Evolutionary conservation across 2,113 vertebrate genomes (phyloP).

Genomic region (Nicator chloris): DNA sequence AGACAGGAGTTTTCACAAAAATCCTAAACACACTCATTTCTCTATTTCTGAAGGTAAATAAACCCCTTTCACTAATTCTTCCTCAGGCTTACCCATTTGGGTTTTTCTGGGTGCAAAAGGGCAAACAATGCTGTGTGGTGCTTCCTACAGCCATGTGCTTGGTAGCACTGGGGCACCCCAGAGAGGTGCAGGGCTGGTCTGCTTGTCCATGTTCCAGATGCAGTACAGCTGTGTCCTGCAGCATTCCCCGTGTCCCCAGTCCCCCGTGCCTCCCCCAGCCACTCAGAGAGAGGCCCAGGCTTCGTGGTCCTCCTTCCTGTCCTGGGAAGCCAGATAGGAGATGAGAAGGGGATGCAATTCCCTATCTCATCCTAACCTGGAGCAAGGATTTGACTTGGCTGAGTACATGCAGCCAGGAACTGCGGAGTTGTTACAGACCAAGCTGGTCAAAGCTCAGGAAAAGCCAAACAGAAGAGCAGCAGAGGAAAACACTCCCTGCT

Average conservation of each 20-base stretch:
- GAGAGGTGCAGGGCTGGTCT: background rate
- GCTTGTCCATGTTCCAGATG: background rate
- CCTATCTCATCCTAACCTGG: background rate
- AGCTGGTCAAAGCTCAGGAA: background rate
- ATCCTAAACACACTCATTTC: background rate
- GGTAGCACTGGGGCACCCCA: accelerated
- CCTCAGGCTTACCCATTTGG: background rate
- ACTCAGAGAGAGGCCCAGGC: background rate
- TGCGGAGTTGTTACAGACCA: background rate
- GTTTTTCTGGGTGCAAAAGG: background rate
- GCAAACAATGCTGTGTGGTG: background rate
- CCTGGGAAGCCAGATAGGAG: background rate
- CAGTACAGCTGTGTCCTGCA: background rate
- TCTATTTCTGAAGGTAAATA: background rate
- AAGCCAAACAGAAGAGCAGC: background rate
- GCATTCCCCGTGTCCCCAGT: too few relatives aligned
- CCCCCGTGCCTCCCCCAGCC: background rate
- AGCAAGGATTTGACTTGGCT: background rate
- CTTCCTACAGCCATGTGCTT: background rate
- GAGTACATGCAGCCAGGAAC: background rate
- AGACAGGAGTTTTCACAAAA: background rate
- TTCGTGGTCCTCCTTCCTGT: background rate
- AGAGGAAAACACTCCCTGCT: background rate
- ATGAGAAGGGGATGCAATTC: background rate
- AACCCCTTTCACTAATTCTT: background rate